Evolutionary conservation across 2,888 invertebrate species (phyloP).

Genomic region (Drosophila melanocephala): DNA sequence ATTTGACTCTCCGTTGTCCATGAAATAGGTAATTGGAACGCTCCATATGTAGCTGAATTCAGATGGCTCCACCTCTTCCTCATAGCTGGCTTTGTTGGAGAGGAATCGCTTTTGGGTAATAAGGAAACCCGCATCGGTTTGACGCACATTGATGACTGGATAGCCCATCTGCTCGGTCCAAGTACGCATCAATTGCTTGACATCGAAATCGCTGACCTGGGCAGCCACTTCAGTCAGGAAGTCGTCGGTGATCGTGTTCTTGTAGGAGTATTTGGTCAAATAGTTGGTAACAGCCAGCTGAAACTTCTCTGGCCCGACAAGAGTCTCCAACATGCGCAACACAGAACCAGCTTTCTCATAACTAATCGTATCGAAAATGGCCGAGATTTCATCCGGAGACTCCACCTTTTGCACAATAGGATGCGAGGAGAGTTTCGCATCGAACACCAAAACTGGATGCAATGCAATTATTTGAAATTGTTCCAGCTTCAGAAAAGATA

Average conservation of each 20-base stretch:
- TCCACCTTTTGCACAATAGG: constrained; percentile 94
- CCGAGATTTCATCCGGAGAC: constrained; percentile 95
- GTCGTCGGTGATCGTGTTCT: constrained; percentile 92
- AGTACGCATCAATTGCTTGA: constrained; percentile 90
- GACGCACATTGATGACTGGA: constrained; percentile 89
- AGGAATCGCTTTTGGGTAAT: constrained; percentile 92
- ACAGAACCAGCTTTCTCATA: constrained; percentile 96
- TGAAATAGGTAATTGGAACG: constrained; percentile 90
- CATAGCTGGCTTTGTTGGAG: constrained; percentile 87
- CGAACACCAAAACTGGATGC: constrained; percentile 90
- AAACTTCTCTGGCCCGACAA: constrained; percentile 90
- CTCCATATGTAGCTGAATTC: constrained; percentile 90
- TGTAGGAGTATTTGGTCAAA: constrained; percentile 89
- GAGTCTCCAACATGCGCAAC: constrained; percentile 93
- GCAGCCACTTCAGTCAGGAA: constrained; percentile 87
- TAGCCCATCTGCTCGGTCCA: constrained; percentile 96
- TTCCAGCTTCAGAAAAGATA: constrained; percentile 87
- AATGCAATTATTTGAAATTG: constrained; percentile 90
- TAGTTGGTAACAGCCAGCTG: constrained; percentile 90
- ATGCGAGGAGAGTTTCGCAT: constrained; percentile 93
- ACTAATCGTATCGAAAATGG: constrained; percentile 95
- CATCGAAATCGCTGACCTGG: constrained; percentile 86
- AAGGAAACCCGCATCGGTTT: constrained; percentile 84
- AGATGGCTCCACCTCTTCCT: constrained; percentile 85
- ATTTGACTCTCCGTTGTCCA: constrained; percentile 84